These are phyloP conservation scores for Phyllotreta striolata DNA, from an alignment of 2,888 invertebrate genomes.

Conservation along the genomic window DNA sequence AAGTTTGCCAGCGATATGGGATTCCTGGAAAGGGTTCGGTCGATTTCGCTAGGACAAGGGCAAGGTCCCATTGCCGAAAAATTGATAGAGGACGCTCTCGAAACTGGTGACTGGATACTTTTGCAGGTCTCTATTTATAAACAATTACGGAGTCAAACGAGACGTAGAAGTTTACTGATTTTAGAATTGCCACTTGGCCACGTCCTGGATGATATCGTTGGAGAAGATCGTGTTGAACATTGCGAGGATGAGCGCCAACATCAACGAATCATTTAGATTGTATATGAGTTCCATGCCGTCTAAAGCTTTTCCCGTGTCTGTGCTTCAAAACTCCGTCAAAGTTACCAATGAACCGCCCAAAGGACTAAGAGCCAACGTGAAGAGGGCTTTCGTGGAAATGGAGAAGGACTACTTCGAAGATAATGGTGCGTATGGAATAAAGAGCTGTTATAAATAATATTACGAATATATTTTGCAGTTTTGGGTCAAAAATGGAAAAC, in stretches of 20 bases:
- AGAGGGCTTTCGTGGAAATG: slow-evolving; percentile 82
- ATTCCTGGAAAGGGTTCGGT: slow-evolving; percentile 72
- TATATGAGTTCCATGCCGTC: slow-evolving; percentile 92
- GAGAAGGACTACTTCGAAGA: slow-evolving; percentile 82
- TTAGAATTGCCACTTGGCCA: slow-evolving; percentile 93
- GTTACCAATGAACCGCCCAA: slow-evolving; percentile 95
- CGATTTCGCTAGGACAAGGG: slow-evolving; percentile 90
- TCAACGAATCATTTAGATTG: slow-evolving; percentile 79
- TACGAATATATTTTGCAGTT: slow-evolving; percentile 58
- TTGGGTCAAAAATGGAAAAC: slow-evolving; percentile 74
- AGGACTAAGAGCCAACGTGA: slow-evolving; percentile 87
- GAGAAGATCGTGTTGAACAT: slow-evolving; percentile 81
- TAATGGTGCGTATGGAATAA: slow-evolving; percentile 65
- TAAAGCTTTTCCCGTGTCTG: slow-evolving; percentile 84
- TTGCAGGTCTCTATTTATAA: slow-evolving; percentile 68
- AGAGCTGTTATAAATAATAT: not conserved
- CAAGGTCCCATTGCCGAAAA: slow-evolving; percentile 89
- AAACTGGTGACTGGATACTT: slow-evolving; percentile 87
- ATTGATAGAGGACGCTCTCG: slow-evolving; percentile 75
- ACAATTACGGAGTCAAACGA: not conserved
- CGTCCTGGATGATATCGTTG: slow-evolving; percentile 90
- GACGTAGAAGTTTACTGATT: slow-evolving; percentile 41
- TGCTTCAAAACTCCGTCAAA: slow-evolving; percentile 92
- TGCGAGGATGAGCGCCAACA: slow-evolving; percentile 69
- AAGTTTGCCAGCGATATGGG: slow-evolving; percentile 82